These are phyloP conservation scores for Sebastes ruberrimus DNA, from an alignment of 2,797 vertebrate species.

Conservation along the genomic window DNA sequence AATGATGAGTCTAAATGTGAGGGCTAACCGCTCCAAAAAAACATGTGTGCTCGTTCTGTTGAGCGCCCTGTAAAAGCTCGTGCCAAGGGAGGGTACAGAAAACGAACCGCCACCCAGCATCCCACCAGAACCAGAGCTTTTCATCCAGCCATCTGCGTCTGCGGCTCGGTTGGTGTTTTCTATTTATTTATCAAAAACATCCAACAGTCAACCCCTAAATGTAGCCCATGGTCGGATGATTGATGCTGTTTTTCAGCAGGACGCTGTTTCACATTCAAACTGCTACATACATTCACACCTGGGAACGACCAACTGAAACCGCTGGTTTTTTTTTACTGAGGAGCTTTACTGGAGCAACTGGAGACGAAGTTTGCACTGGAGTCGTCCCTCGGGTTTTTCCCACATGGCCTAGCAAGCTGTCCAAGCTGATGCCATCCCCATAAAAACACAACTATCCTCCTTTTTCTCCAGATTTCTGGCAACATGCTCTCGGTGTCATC, in stretches of 20 bases:
- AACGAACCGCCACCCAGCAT: constrained; percentile 54
- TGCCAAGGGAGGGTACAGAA: constrained; percentile 62
- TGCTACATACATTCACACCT: constrained; percentile 43
- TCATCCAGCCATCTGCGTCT: constrained; percentile 55
- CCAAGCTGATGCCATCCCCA: not conserved
- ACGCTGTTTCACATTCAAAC: not conserved
- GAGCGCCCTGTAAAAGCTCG: constrained; percentile 52
- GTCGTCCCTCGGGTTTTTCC: not conserved
- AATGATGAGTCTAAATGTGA: constrained; percentile 70
- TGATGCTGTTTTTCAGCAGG: constrained; percentile 11
- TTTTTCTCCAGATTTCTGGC: not conserved
- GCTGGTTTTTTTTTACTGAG: not conserved
- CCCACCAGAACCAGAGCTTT: constrained; percentile 45
- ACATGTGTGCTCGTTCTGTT: constrained; percentile 60
- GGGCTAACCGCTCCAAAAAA: constrained; percentile 60
- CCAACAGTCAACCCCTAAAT: constrained; percentile 23
- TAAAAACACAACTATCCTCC: not conserved
- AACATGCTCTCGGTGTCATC: not conserved
- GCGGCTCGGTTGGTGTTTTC: constrained; percentile 40
- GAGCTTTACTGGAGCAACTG: not conserved
- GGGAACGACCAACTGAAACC: constrained; percentile 1
- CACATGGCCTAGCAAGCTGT: not conserved
- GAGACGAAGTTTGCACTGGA: not conserved
- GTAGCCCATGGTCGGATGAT: constrained; percentile 4
- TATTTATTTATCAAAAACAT: constrained; percentile 54